Base-by-base conservation (phyloP, 1,140 invertebrate species). In the Archivesica marissinica region DNA sequence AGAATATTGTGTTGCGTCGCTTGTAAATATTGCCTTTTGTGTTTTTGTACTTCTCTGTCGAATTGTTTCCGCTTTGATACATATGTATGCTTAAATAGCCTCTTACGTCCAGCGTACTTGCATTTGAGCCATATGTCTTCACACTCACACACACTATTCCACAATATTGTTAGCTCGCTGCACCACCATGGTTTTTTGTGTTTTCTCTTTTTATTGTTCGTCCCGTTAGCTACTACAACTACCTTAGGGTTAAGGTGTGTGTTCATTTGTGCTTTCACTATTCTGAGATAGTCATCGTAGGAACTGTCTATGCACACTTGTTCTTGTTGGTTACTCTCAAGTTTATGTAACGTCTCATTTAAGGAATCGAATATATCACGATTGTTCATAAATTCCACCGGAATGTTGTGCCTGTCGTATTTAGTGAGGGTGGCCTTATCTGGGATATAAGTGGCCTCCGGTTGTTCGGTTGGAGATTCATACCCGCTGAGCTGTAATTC, bases 1-100 rank as follows among this genome's bases (percentile, higher is more conserved):
- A 28, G 15, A 47, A 75, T 33, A 15, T 75, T 25, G 2, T 47
- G n/a, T 52, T 75, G 70, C 17, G 39, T 20, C 2, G 23, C 30
- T 39, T 39, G n/a, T 20, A 35, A 3, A 50, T 75, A 30, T 17
- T 39, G 15, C 20, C 41, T 35, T n/a, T 75, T 75, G 28, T 39
- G n/a, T 30, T 41, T 47, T 44, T 75, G 70, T 50, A 75, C 70
- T 20, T 30, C n/a, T n/a, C 70, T 15, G 23, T 75, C 70, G 52
- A 75, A 75, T n/a, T 2, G 1, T 75, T 75, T 75, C 11, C 70
- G n/a, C 15, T 52, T 75, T 25, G 13, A 6, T 13, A 75, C 33
- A 75, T 50, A 75, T 9, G 15, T 25, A 17, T 35, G 39, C 35
- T 75, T 75, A 7, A 75, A 75, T 50, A 47, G 4, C 23, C 20